Conservation (phyloP, 2,113 vertebrate genomes). For the Aplodontia rufa region DNA sequence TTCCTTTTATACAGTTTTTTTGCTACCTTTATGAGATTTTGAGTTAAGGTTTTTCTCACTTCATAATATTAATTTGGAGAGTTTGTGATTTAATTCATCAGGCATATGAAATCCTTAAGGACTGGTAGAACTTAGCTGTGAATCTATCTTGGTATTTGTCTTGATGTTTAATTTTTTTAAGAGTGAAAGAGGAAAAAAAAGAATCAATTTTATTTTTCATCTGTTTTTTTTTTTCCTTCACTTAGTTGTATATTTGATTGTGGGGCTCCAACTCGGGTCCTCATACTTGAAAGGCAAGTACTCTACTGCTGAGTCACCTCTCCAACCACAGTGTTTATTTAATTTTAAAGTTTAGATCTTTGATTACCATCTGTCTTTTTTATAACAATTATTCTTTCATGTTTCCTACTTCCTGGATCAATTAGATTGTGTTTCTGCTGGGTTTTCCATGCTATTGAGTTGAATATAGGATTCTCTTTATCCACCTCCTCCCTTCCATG, state of each 20-base stretch:
- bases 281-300: no score
- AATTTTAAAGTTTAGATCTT: background rate
- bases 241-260: no score
- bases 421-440: background rate
- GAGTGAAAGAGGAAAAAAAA: no score
- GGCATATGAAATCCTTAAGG: background rate
- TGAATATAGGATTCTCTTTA: background rate
- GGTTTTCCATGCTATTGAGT: background rate
- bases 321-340: no score
- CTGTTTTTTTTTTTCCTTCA: no score
- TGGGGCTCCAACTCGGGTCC: no score
- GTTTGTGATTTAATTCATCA: background rate
- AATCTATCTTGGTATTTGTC: background rate
- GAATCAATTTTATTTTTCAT: no score
- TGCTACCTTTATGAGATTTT: background rate
- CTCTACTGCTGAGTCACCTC: no score
- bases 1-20: background rate
- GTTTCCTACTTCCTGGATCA: background rate
- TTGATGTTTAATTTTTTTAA: background rate
- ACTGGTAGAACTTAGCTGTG: background rate
- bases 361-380: background rate
- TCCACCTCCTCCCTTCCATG: background rate
- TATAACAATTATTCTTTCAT: background rate
- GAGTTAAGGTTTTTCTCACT: background rate
- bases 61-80: background rate